phyloP scores from a whole-genome alignment of 2,113 vertebrate species.

The Mellivora capensis region DNA sequence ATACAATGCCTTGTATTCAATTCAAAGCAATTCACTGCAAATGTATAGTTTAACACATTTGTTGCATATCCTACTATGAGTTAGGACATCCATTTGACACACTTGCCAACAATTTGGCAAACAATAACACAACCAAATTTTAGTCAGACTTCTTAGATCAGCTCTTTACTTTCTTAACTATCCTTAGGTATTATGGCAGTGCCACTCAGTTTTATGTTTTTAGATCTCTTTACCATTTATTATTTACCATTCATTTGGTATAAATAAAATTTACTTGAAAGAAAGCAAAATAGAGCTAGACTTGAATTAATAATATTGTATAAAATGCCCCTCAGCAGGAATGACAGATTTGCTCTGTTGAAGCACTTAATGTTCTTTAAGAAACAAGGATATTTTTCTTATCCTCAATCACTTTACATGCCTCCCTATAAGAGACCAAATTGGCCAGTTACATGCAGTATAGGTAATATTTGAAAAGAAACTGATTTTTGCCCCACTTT shows the following conservation, averaged over 20 bases:
- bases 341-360: background rate
- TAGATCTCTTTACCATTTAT: background rate
- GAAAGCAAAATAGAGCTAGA: background rate
- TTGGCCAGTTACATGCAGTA: background rate
- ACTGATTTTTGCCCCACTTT: background rate
- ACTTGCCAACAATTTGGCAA: background rate
- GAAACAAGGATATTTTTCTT: background rate
- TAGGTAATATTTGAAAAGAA: background rate
- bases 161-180: background rate
- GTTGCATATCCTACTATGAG: background rate
- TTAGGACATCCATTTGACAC: background rate
- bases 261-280: conserved; percentile 45
- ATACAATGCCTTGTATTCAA: background rate
- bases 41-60: background rate
- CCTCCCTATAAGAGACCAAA: background rate
- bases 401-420: background rate
- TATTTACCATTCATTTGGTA: background rate
- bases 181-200: background rate
- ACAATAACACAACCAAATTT: background rate
- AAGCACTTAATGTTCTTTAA: conserved; percentile 21
- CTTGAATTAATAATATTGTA: background rate
- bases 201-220: background rate
- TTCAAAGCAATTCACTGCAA: background rate
- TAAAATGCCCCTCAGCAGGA: background rate
- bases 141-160: background rate